Conservation (phyloP, 2,888 invertebrate species). For the Ypsolopha scabrella region DNA sequence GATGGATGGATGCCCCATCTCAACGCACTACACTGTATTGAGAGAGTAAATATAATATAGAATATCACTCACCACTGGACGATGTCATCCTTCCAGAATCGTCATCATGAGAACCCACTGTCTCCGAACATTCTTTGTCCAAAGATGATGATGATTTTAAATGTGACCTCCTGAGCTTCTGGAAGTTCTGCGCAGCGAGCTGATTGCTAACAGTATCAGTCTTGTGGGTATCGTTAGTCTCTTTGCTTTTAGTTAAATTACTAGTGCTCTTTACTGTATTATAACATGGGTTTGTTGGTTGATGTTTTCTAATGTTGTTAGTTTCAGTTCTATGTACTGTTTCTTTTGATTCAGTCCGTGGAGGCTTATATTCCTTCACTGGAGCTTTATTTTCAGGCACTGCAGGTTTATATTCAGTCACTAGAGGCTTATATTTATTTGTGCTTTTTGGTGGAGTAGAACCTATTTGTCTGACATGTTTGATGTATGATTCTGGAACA, state of each 20-base stretch:
- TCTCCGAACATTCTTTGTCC: background rate
- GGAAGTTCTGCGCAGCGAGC: slow-evolving; percentile 25
- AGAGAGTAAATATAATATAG: too few species aligned
- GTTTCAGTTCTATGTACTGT: background rate
- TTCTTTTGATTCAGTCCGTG: background rate
- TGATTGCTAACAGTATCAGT: background rate
- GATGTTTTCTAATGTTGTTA: background rate
- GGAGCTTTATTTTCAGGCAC: background rate
- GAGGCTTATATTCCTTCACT: background rate
- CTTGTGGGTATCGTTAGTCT: background rate
- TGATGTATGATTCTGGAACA: slow-evolving; percentile 21
- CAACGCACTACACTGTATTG: too few species aligned
- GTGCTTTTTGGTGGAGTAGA: slow-evolving; percentile 5
- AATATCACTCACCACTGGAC: slow-evolving; percentile 1
- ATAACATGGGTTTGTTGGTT: background rate
- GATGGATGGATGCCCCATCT: too few species aligned
- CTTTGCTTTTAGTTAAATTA: background rate
- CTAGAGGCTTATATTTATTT: too few species aligned
- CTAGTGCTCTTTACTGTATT: too few species aligned
- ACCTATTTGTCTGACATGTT: background rate
- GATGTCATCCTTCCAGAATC: slow-evolving; percentile 3
- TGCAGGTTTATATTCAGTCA: too few species aligned
- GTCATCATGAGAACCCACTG: background rate
- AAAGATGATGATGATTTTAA: background rate
- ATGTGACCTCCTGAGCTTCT: slow-evolving; percentile 26